Conservation (phyloP, 2,797 vertebrate species). For the Anguilla marmorata region DNA sequence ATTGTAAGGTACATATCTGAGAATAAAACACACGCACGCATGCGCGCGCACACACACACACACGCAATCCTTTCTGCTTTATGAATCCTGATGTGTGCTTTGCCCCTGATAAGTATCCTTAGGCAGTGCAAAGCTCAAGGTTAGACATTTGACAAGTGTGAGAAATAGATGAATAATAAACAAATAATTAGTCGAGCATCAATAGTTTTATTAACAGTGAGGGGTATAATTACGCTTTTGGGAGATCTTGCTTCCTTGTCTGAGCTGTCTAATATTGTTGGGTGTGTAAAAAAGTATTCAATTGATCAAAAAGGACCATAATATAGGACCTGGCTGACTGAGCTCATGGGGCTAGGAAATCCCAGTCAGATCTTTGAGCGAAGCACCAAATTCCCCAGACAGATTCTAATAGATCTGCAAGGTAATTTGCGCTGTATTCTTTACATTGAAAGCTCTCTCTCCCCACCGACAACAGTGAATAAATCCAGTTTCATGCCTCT, state of each 20-base stretch:
- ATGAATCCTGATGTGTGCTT: conserved; percentile 61
- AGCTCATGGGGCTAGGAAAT: neutral
- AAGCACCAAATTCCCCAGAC: neutral
- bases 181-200: conserved; percentile 78
- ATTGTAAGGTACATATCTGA: conserved; percentile 37
- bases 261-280: conserved; percentile 53
- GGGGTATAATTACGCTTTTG: conserved; percentile 80
- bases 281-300: neutral
- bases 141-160: conserved; percentile 62
- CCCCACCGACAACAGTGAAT: neutral
- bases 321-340: neutral
- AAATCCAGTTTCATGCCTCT: neutral
- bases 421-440: neutral
- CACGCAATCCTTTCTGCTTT: conserved; percentile 51
- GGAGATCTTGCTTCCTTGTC: conserved; percentile 71
- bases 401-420: neutral
- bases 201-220: conserved; percentile 74
- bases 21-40: conserved; percentile 31
- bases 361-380: neutral
- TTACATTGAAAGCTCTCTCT: neutral
- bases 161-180: conserved; percentile 70
- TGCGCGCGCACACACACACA: conserved; percentile 29
- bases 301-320: neutral
- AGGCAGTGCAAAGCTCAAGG: conserved; percentile 64
- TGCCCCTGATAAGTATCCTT: conserved; percentile 46